Base-by-base conservation (phyloP, 2,888 invertebrate genomes). In the Drosophila mayaguana region DNA sequence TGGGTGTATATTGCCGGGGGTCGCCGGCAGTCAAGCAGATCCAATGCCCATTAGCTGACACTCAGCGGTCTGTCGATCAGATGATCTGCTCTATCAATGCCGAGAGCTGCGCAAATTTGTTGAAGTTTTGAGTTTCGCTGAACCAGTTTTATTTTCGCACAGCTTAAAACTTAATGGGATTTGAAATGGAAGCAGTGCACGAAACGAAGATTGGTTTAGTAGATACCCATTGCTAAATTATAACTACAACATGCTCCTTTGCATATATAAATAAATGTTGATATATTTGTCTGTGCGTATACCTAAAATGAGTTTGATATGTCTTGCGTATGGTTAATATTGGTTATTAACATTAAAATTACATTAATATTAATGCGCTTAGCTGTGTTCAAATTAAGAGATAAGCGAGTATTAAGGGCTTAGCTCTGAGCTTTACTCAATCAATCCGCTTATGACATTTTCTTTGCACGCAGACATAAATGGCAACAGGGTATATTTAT, bases 41-140 rank as follows among this genome's bases (percentile, higher is more conserved):
- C 43, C 42, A 50, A 38, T 54, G 54, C 42, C 32, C 22, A 67
- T 69, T 67, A 67, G 54, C 20, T 45, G 28, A 25, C 28, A 40
- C 38, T 40, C 12, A 3, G 8, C 56, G 28, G 16, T 11, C 11
- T 11, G 46, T 56, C 22, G 59, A 54, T 71, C 65, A 12, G 40
- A 36, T n/a, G 60, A 72, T 76, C 48, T 64, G 75, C 66, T 9
- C 46, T 43, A 75, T 64, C 68, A 65, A 65, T 61, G 68, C 65
- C 78, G 61, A 65, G 51, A 77, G 63, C 63, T 56, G 48, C 54
- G 59, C 64, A n/a, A 50, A 38, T 28, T 40, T 25, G 8, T 28
- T 3, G 2, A 22, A 6, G 22, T 45, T 36, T 28, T 22, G 7
- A 9, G 22, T 22, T 45, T 32, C 25, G 56, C 32, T 43, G n/a